phyloP scores from a whole-genome alignment of 2,888 invertebrate genomes.

The Eurytoma adleriae region DNA sequence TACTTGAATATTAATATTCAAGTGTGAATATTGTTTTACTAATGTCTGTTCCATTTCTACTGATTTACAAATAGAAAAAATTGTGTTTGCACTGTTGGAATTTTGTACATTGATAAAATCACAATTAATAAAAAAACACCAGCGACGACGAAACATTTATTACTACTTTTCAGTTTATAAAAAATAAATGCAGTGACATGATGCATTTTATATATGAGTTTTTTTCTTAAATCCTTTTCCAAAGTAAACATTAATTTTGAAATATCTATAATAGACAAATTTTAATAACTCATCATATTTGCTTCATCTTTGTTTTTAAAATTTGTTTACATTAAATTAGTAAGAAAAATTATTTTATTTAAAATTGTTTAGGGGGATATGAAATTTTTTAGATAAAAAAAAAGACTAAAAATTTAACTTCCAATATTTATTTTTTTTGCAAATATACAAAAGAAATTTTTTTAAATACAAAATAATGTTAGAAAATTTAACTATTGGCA shows the following conservation, averaged over 20 bases:
- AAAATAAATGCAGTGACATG: constrained; percentile 47
- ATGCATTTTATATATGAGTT: constrained; percentile 41
- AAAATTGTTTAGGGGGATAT: no score
- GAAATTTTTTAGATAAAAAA: constrained; percentile 3
- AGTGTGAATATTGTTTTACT: constrained; percentile 18
- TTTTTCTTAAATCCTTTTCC: constrained; percentile 40
- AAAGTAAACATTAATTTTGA: background rate
- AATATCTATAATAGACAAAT: no score
- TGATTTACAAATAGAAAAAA: constrained; percentile 24
- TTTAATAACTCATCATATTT: no score
- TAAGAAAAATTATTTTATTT: no score
- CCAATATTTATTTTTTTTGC: background rate
- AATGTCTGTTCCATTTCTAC: constrained; percentile 50
- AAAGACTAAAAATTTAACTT: constrained; percentile 20
- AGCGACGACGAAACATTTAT: constrained; percentile 39
- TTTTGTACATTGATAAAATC: constrained; percentile 44
- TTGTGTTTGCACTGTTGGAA: constrained; percentile 37
- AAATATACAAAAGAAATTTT: constrained; percentile 13
- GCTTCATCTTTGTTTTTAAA: no score
- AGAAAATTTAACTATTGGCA: constrained; percentile 17
- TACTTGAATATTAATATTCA: constrained; percentile 6
- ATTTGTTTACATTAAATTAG: no score
- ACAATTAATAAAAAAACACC: constrained; percentile 32
- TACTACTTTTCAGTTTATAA: constrained; percentile 52
- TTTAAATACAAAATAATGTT: constrained; percentile 29